Percentiles rank a stretch among this genome's conserved stretches.
These are phyloP conservation scores for Caenorhabditis sp. DNA, from an alignment of 2,888 invertebrate genomes.

Conservation along the genomic window DNA sequence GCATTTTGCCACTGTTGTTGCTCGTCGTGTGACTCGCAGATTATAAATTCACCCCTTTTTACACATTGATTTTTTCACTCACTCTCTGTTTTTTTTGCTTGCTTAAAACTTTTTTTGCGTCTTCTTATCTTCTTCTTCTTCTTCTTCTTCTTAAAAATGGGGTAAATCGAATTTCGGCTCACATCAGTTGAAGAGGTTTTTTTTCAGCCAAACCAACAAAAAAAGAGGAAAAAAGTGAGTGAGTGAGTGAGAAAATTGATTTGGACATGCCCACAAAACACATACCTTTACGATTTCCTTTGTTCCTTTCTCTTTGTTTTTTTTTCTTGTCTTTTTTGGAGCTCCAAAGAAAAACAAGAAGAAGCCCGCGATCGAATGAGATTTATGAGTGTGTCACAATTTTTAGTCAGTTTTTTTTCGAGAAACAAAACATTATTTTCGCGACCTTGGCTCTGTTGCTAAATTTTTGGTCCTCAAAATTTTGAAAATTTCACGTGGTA, in stretches of 20 bases:
- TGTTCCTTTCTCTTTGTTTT: neutral
- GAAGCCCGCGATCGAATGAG: no score
- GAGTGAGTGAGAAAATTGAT: neutral
- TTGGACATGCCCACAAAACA: neutral
- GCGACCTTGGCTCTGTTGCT: no score
- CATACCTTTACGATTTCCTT: neutral
- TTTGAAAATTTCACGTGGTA: no score
- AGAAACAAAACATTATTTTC: no score
- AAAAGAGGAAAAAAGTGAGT: neutral
- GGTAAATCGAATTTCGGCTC: neutral
- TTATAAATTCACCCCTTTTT: slow-evolving; percentile 11
- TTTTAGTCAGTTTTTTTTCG: no score
- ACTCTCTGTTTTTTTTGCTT: slow-evolving; percentile 12
- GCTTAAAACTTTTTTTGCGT: neutral
- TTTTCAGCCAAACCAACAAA: neutral
- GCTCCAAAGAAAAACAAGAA: no score
- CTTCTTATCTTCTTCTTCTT: neutral
- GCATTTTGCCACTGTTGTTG: slow-evolving; percentile 1
- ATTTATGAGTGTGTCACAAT: no score
- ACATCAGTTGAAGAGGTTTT: neutral
- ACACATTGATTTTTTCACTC: slow-evolving; percentile 5
- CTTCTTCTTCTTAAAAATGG: neutral
- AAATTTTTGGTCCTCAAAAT: no score
- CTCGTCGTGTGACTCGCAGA: slow-evolving; percentile 3
- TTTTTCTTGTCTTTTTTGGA: neutral